phyloP scores from a whole-genome alignment of 2,888 invertebrate species.

The Stomorhina lunata region DNA sequence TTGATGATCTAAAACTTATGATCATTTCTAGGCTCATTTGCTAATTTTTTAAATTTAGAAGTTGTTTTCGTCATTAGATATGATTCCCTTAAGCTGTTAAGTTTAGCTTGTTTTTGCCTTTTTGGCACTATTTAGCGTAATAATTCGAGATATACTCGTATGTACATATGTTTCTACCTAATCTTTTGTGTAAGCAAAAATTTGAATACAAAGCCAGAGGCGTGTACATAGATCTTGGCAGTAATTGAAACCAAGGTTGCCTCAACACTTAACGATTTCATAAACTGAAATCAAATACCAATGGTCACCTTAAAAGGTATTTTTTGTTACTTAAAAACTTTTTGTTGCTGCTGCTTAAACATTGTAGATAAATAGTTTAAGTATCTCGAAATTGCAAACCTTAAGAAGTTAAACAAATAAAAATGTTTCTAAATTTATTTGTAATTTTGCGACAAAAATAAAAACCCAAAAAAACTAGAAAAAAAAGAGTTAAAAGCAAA shows the following conservation, averaged over 20 bases:
- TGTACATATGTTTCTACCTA: no score
- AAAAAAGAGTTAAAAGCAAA: constrained; percentile 18
- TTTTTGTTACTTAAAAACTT: background rate
- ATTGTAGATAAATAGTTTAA: no score
- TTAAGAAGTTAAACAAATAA: background rate
- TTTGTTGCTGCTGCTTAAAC: no score
- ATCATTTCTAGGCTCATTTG: no score
- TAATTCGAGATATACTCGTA: no score
- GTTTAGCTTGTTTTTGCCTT: no score
- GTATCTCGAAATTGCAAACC: constrained; percentile 12
- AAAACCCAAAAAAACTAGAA: constrained; percentile 16
- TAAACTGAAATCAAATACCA: constrained; percentile 26
- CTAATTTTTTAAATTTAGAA: no score
- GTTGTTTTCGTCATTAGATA: no score
- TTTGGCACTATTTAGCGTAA: no score
- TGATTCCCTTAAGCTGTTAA: no score
- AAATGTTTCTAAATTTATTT: constrained; percentile 27
- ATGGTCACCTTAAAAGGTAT: constrained; percentile 52
- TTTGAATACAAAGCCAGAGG: background rate
- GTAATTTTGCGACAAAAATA: constrained; percentile 53
- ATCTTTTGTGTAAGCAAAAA: background rate
- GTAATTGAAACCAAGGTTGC: constrained; percentile 41
- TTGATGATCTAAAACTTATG: no score
- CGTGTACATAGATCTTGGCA: no score
- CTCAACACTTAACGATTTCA: constrained; percentile 20